Evolutionary conservation across 2,888 invertebrate species (phyloP), one percentile per base, ranked within the genome.

Genomic region (Zele albiditarsus): DNA sequence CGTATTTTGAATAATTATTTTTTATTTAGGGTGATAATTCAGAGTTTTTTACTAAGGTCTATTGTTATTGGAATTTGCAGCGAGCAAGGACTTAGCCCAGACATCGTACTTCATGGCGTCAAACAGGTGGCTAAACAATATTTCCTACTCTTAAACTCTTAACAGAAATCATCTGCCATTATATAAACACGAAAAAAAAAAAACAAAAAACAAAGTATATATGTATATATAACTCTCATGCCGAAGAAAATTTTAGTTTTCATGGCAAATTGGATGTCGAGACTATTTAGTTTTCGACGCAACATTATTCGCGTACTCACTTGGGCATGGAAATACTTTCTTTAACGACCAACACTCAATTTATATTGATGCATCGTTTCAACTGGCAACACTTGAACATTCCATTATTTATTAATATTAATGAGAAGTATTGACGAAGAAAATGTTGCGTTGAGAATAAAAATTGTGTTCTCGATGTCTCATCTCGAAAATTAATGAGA

Each of bases 61-160:
- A 60, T 60, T 60, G 28, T 60, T 23, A 23, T 23, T 60, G 60
- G 27, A 49, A 53, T 46, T 89, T 87, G 42, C 92, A 97, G 97
- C 98, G 77, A 96, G 96, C 89, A 98, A 98, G 91, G 98, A 98
- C 90, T 92, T 99, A 86, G 97, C 98, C 71, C 98, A 99, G 91
- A 98, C 98, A 31, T 98, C 98, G 3, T 99, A 99, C 91, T 98
- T 98, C 91, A 96, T 99, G 94, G 98, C 99, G 80, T 98, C 98
- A 70, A 99, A 99, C 91, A 96, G 96, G 96, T 96, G 82, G 83
- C 82, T 87, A 86, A 79, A 80, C 62, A 78, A 77, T 76, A 73
- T 65, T 74, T 74, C 77, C 73, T 73, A 73, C 66, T 76, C 60
- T 53, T 66, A 42, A 67, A 70, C 74, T 74, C 62, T 71, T 72